Evolutionary conservation across 2,797 vertebrate species (phyloP).

Genomic region (Gastrophryne carolinensis): DNA sequence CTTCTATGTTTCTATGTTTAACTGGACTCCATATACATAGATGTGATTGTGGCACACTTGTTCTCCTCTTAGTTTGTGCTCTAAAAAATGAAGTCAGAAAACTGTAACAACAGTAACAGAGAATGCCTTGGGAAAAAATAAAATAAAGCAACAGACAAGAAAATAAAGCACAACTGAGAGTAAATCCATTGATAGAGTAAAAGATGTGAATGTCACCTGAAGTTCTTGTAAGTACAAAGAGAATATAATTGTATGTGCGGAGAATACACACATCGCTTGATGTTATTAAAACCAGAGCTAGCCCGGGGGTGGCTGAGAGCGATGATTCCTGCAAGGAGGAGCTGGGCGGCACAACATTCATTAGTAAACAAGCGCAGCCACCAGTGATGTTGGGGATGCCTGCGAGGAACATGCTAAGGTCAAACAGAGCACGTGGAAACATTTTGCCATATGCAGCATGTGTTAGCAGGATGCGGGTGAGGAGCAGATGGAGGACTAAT

Average conservation of each 20-base stretch:
- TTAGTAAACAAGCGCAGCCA: slow-evolving; percentile 27
- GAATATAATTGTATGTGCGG: not conserved
- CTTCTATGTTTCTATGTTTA: no score
- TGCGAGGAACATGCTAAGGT: slow-evolving; percentile 20
- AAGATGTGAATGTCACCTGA: slow-evolving; percentile 7
- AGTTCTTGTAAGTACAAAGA: not conserved
- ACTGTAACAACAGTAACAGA: no score
- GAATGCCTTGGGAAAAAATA: not conserved
- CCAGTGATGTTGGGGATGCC: not conserved
- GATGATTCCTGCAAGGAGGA: slow-evolving; percentile 1
- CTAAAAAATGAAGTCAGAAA: no score
- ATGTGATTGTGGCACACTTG: no score
- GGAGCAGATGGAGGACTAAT: slow-evolving; percentile 7
- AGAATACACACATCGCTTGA: slow-evolving; percentile 6
- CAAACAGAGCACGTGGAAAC: slow-evolving; percentile 13
- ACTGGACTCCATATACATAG: no score
- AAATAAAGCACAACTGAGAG: not conserved
- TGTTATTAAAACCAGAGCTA: slow-evolving; percentile 30
- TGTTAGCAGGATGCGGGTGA: slow-evolving; percentile 7
- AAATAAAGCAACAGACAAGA: not conserved
- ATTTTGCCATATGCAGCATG: slow-evolving; percentile 16
- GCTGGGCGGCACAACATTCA: slow-evolving; percentile 8
- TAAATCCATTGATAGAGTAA: not conserved
- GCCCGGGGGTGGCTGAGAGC: slow-evolving; percentile 26
- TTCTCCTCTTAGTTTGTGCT: no score